Conservation (phyloP, 2,113 vertebrate genomes). For the Steatornis caripensis region DNA sequence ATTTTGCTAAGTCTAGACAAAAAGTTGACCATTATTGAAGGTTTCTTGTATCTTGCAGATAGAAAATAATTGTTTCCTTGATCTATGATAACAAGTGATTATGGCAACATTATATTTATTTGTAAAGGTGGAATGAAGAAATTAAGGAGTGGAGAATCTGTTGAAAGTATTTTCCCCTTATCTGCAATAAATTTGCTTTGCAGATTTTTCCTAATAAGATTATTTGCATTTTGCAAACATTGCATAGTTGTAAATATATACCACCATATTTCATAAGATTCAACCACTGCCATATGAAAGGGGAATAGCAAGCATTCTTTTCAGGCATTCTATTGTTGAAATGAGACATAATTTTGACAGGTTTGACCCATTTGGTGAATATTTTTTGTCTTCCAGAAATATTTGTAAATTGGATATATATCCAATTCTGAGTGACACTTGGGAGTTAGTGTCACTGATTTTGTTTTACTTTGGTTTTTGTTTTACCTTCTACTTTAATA, state of each 20-base stretch:
- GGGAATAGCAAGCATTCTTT: not conserved
- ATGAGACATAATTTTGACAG: not conserved
- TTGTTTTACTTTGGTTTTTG: not conserved
- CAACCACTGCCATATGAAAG: not conserved
- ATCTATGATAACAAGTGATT: not conserved
- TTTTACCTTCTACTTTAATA: not conserved
- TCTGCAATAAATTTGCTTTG: not conserved
- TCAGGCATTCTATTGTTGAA: not conserved
- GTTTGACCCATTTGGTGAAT: not conserved
- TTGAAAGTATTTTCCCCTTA: not conserved
- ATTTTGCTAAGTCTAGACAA: not conserved
- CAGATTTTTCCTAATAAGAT: not conserved
- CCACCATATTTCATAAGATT: not conserved
- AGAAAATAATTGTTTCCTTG: not conserved
- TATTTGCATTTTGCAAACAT: not conserved
- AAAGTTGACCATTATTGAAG: not conserved
- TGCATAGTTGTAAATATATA: not conserved
- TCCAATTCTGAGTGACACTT: not conserved
- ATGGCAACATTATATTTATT: not conserved
- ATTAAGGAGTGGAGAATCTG: not conserved
- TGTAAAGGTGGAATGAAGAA: not conserved
- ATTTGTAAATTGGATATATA: not conserved
- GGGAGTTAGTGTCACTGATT: not conserved
- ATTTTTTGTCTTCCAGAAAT: not conserved
- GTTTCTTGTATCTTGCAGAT: not conserved